Base-by-base conservation (phyloP, 2,797 vertebrate genomes). In the Gorsachius magnificus region DNA sequence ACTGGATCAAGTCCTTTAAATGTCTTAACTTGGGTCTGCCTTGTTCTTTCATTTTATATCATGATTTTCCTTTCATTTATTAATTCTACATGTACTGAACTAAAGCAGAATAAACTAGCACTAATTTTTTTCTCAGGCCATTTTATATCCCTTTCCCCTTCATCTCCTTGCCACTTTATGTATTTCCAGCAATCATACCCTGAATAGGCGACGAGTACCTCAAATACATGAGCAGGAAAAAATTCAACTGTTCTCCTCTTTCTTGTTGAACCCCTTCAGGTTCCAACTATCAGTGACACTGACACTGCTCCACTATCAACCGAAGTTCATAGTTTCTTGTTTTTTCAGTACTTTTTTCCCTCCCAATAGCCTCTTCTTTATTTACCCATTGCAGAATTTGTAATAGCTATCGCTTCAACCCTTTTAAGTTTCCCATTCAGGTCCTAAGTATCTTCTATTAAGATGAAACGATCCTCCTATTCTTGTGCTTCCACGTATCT, bases 1-100 rank as follows among this genome's bases (percentile, higher is more conserved):
- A 89, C 20, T 64, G 53, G 58, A 95, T 88, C 71, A 85, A 87
- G 74, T 45, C 68, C 31, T 89, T 88, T 76, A 91, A 92, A 91
- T 11, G 19, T 81, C 61, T 81, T 95, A 93, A 95, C 77, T 80
- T 92, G n/a, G 2, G 29, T 63, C 89, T 85, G 80, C 29, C 72
- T 88, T 78, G 48, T 71, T 86, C 75, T 89, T 87, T 81, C 50
- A 76, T 85, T 95, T 85, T 58, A 69, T 33, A 84, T 85, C 65
- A 56, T 12, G 0, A 95, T 75, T 95, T 89, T 33, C 20, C 86
- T 74, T 88, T 33, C 0, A 0, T 79, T 88, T 87, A 75, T 57
- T 90, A 93, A 85, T 93, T 65, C 72, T 83, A 63, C 66, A n/a
- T 26, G 31, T 21, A 57, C 28, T 3, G 2, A 10, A 54, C 17